Percentiles rank a stretch among this genome's conserved stretches.
Conservation (phyloP, 2,113 vertebrate species). For the Microcebus griseorufus region DNA sequence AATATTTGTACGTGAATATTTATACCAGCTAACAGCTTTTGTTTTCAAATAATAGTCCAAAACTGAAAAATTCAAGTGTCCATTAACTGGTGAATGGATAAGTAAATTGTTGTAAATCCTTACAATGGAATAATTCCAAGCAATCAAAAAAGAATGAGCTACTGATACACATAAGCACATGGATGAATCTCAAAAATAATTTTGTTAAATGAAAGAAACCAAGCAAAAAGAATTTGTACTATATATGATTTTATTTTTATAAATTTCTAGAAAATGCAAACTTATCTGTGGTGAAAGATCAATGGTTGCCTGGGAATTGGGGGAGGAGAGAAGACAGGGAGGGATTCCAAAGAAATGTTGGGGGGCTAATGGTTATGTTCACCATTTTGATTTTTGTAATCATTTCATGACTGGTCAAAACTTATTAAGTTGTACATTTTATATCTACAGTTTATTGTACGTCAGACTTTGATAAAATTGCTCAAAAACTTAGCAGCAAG, state of each 20-base stretch:
- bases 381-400: neutral
- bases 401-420: neutral
- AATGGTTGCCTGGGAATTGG: neutral
- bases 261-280: neutral
- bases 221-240: neutral
- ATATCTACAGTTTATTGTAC: neutral
- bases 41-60: neutral
- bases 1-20: neutral
- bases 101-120: neutral
- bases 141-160: neutral
- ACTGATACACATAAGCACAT: neutral
- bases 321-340: neutral
- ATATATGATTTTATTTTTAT: neutral
- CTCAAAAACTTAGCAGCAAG: neutral
- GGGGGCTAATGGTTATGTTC: neutral
- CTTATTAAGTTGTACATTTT: neutral
- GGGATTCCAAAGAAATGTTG: neutral
- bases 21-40: neutral
- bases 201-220: neutral
- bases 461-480: neutral
- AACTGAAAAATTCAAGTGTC: neutral
- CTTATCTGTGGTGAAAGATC: neutral
- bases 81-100: neutral
- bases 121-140: neutral
- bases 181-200: neutral